A percentile compares a stretch with the other conserved stretches of the same genome.
phyloP scores from a whole-genome alignment of 2,113 vertebrate species.

The Mastomys coucha region DNA sequence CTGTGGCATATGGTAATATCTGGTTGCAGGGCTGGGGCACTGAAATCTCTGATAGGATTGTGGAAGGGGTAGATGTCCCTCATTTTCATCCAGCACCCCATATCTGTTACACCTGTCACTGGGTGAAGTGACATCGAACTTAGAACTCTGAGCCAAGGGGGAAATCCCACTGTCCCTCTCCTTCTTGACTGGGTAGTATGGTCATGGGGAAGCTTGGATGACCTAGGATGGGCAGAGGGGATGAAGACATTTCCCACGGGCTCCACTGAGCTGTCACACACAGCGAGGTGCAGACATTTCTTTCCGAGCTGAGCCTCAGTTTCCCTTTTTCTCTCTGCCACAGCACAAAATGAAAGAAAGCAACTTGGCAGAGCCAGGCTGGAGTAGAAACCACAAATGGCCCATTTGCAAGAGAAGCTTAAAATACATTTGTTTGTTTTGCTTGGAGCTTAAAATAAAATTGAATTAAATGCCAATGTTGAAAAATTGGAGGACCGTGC shows the following conservation, averaged over 20 bases:
- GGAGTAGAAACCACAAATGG: conserved; percentile 26
- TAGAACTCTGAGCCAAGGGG: neutral
- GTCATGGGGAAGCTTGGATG: accelerated
- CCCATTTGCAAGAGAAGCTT: conserved; percentile 65
- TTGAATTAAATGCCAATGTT: conserved; percentile 72
- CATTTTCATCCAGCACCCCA: neutral
- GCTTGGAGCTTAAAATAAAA: conserved; percentile 79
- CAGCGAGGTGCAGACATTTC: neutral
- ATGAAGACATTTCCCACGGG: neutral
- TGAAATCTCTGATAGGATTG: neutral
- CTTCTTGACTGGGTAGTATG: neutral
- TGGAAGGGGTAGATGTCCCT: neutral
- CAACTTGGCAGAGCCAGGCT: conserved; percentile 15
- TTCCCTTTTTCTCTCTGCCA: conserved; percentile 8
- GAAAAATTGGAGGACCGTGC: conserved; percentile 39
- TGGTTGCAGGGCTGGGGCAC: neutral
- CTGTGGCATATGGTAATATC: neutral
- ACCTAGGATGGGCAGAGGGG: neutral
- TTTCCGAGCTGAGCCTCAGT: conserved; percentile 29
- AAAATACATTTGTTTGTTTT: conserved; percentile 82
- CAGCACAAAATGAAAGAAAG: conserved; percentile 13
- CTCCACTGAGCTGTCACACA: neutral
- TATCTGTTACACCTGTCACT: accelerated
- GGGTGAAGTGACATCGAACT: neutral
- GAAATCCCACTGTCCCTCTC: neutral